These are phyloP conservation scores for Lamellibrachia satsuma DNA, from an alignment of 2,888 invertebrate genomes.

Conservation along the genomic window DNA sequence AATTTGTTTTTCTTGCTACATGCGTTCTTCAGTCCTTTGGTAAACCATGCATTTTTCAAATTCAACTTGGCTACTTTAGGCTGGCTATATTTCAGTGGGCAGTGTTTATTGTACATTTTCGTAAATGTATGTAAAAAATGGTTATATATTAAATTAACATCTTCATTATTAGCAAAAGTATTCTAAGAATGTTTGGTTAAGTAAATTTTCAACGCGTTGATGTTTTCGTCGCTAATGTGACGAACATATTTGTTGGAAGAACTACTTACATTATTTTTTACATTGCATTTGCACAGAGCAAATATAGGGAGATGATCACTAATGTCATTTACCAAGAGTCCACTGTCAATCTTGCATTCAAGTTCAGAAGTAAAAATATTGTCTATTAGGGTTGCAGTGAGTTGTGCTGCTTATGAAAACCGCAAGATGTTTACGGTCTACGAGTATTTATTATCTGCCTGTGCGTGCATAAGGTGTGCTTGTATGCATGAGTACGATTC, in stretches of 20 bases:
- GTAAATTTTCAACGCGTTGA: not conserved
- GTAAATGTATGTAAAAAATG: not conserved
- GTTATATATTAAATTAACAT: not conserved
- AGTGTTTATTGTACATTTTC: not conserved
- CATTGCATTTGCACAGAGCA: not conserved
- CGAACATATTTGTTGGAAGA: not conserved
- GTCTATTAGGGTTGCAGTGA: not conserved
- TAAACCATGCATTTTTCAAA: not conserved
- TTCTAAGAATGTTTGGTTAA: not conserved
- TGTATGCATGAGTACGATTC: too few relatives aligned
- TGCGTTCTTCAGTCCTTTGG: not conserved
- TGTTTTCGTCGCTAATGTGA: not conserved
- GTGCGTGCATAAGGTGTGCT: too few relatives aligned
- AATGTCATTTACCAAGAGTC: not conserved
- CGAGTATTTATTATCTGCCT: too few relatives aligned
- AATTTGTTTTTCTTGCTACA: not conserved
- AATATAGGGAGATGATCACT: not conserved
- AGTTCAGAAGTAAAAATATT: not conserved
- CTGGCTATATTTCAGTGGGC: not conserved
- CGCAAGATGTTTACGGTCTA: too few relatives aligned
- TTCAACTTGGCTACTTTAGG: not conserved
- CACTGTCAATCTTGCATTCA: not conserved
- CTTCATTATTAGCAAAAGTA: not conserved
- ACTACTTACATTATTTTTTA: not conserved
- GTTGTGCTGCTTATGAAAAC: too few relatives aligned